Percentiles rank a stretch among this genome's conserved stretches.
These are phyloP conservation scores for Yponomeuta evonymella DNA, from an alignment of 2,888 invertebrate genomes.

Conservation along the genomic window DNA sequence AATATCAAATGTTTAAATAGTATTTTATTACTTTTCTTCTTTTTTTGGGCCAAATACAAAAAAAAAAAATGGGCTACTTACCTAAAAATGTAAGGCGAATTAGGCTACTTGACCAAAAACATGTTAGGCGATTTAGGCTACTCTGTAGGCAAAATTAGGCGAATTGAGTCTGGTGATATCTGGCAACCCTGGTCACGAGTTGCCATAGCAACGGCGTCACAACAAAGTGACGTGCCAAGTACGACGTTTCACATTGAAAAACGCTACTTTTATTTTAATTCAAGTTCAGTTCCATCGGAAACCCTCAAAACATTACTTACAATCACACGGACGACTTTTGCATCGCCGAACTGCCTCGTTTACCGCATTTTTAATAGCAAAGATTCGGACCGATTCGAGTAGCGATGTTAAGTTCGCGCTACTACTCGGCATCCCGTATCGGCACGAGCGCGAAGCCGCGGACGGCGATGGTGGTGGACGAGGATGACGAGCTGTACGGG, in stretches of 20 bases:
- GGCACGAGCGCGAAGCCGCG: conserved; percentile 58
- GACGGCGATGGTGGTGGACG: conserved; percentile 58
- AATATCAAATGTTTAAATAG: no score
- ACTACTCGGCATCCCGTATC: conserved; percentile 56
- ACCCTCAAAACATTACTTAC: not conserved
- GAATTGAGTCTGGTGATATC: no score
- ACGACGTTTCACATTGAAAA: not conserved
- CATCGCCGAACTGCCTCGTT: not conserved
- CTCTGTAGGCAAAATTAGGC: no score
- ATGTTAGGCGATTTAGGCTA: no score
- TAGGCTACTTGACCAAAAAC: no score
- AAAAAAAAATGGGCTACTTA: no score
- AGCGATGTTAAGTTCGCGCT: conserved; percentile 58
- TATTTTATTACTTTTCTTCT: no score
- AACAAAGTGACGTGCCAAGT: conserved; percentile 38
- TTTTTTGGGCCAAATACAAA: no score
- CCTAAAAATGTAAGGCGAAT: no score
- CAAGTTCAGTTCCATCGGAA: no score
- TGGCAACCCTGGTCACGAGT: conserved; percentile 33
- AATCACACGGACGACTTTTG: not conserved
- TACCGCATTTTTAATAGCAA: conserved; percentile 14
- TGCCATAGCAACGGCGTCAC: conserved; percentile 64
- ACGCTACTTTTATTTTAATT: no score
- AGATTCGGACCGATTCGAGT: not conserved
- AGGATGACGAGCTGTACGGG: conserved; percentile 80